Evolutionary conservation across 35 echinoderm and acorn worm species (phyloP).

Genomic region (Holothuria glaberrima): DNA sequence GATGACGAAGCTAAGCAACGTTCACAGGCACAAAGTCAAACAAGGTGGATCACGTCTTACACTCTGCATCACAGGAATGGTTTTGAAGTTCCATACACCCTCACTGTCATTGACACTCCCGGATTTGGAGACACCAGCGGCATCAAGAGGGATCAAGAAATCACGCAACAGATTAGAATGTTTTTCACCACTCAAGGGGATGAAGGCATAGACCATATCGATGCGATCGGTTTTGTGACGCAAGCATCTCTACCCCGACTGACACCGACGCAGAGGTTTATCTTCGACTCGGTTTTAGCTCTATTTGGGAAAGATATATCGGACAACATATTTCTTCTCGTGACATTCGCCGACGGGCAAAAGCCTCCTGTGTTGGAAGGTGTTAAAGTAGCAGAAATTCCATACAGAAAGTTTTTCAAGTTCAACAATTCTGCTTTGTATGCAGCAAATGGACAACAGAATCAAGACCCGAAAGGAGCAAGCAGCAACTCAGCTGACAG

Average conservation of each 20-base stretch:
- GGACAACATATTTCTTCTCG: slow-evolving; percentile 67
- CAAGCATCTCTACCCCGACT: slow-evolving; percentile 59
- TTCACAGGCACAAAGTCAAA: slow-evolving; percentile 34
- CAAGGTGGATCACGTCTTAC: slow-evolving; percentile 64
- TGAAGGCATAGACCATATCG: slow-evolving; percentile 64
- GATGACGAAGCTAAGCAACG: not conserved
- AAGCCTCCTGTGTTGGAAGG: slow-evolving; percentile 63
- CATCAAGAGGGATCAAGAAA: slow-evolving; percentile 70
- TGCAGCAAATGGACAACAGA: slow-evolving; percentile 29
- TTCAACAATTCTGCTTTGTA: slow-evolving; percentile 88
- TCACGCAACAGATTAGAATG: slow-evolving; percentile 65
- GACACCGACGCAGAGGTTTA: slow-evolving; percentile 65
- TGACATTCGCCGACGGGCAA: slow-evolving; percentile 74
- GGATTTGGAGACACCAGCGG: slow-evolving; percentile 83
- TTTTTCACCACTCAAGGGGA: slow-evolving; percentile 59
- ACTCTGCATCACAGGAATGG: slow-evolving; percentile 54
- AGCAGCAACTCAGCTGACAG: not conserved
- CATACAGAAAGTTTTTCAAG: slow-evolving; percentile 63
- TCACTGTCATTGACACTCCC: slow-evolving; percentile 52
- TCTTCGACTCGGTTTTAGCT: slow-evolving; percentile 72
- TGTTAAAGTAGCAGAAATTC: slow-evolving; percentile 67
- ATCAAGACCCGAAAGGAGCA: not conserved
- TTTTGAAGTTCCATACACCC: slow-evolving; percentile 50
- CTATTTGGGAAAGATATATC: slow-evolving; percentile 79
- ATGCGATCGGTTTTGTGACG: slow-evolving; percentile 76